Evolutionary conservation across 2,888 invertebrate genomes (phyloP).

Genomic region (Cremastinae sp.): DNA sequence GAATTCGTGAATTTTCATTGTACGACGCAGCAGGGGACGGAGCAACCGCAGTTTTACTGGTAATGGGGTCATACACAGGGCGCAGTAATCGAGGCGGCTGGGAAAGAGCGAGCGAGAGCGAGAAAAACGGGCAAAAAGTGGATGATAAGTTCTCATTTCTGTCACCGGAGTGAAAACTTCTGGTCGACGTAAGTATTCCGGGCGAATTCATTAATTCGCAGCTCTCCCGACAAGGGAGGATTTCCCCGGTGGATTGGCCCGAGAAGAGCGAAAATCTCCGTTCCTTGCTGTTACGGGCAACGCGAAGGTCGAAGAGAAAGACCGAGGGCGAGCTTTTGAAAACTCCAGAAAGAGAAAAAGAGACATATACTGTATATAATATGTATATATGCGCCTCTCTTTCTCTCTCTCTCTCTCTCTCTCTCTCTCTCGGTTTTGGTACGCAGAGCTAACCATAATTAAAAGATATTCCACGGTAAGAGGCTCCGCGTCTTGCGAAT

Average conservation of each 20-base stretch:
- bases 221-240: slow-evolving; percentile 11
- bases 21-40: slow-evolving; percentile 18
- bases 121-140: not conserved
- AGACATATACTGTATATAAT: too few species aligned
- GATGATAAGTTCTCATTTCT: slow-evolving; percentile 46
- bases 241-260: slow-evolving; percentile 10
- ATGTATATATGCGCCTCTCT: too few species aligned
- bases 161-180: slow-evolving; percentile 47
- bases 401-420: too few species aligned
- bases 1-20: slow-evolving; percentile 47
- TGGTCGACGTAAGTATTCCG: too few species aligned
- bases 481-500: not conserved
- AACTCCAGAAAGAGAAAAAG: slow-evolving; percentile 8
- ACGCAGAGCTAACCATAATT: slow-evolving; percentile 51
- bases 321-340: too few species aligned
- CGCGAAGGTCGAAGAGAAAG: slow-evolving; percentile 43
- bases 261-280: slow-evolving; percentile 24
- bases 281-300: not conserved
- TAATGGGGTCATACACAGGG: slow-evolving; percentile 15
- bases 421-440: not conserved
- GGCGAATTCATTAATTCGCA: slow-evolving; percentile 38
- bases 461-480: slow-evolving; percentile 46
- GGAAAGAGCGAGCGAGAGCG: not conserved
- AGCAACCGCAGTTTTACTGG: not conserved
- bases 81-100: too few species aligned